phyloP scores from a whole-genome alignment of 2,888 invertebrate genomes.

The Hetaerina titia region DNA sequence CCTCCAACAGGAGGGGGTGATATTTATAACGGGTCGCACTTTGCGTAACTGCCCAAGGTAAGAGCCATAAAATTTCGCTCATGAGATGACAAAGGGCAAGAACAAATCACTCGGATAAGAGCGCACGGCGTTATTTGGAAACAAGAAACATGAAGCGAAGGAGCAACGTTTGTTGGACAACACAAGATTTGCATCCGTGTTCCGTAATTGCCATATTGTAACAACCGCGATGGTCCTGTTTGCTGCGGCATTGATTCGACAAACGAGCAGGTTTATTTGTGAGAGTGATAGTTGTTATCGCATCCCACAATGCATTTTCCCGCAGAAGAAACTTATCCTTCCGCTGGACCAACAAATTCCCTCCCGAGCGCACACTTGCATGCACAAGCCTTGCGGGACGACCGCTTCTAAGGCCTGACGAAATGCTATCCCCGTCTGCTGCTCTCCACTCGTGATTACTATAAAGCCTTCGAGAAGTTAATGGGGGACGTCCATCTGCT shows the following conservation, averaged over 20 bases:
- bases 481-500: slow-evolving; percentile 19
- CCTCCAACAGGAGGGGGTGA: neutral
- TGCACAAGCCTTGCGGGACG: neutral
- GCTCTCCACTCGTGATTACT: neutral
- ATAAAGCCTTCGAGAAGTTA: slow-evolving; percentile 31
- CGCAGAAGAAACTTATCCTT: slow-evolving; percentile 15
- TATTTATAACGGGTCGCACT: neutral
- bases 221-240: neutral
- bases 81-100: neutral
- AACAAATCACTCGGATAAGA: neutral
- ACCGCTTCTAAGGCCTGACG: neutral
- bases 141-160: slow-evolving; percentile 21
- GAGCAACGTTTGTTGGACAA: neutral
- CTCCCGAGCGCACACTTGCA: too few species aligned
- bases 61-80: slow-evolving; percentile 21
- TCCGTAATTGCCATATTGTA: slow-evolving; percentile 8
- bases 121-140: neutral
- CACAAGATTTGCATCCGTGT: neutral
- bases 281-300: neutral
- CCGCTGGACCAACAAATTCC: neutral
- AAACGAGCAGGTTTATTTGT: neutral
- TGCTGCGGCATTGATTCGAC: neutral
- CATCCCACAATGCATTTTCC: neutral
- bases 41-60: slow-evolving; percentile 25
- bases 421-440: slow-evolving; percentile 33